Conservation (phyloP, 2,888 invertebrate genomes). For the Phania funesta region DNA sequence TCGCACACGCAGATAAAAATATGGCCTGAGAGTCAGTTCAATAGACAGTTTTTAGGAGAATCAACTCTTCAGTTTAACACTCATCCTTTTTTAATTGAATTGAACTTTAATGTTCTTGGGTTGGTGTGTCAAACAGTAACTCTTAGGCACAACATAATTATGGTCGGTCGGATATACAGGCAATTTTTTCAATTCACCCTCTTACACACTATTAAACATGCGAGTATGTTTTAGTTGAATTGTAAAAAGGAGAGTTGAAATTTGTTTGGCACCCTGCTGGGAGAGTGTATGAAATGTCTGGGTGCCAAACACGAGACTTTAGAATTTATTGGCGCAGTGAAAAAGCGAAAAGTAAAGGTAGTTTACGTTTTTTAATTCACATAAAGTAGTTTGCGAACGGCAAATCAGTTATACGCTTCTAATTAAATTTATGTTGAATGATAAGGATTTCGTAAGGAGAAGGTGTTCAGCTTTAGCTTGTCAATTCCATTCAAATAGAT, state of each 20-base stretch:
- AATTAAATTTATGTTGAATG: too few species aligned
- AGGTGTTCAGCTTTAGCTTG: too few species aligned
- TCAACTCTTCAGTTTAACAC: neutral
- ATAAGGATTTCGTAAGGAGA: too few species aligned
- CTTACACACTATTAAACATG: neutral
- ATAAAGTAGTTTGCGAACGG: too few species aligned
- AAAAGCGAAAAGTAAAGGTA: neutral
- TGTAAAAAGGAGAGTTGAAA: neutral
- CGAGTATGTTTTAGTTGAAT: neutral
- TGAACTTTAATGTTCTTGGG: conserved; percentile 57
- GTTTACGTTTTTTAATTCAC: neutral
- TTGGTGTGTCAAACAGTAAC: conserved; percentile 22
- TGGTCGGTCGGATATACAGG: neutral
- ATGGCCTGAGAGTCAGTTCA: neutral
- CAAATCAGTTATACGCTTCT: too few species aligned
- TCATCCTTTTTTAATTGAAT: conserved; percentile 65
- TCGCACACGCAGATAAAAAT: neutral
- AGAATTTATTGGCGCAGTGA: neutral
- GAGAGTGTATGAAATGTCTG: neutral
- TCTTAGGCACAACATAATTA: conserved; percentile 30
- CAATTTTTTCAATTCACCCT: conserved; percentile 27
- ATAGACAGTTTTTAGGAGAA: neutral
- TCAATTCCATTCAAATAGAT: too few species aligned
- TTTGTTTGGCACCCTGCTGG: neutral
- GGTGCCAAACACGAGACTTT: neutral